A percentile compares a stretch with the other conserved stretches of the same genome.
Conservation (phyloP, 1,140 invertebrate species). For the Drosophila navojoa region DNA sequence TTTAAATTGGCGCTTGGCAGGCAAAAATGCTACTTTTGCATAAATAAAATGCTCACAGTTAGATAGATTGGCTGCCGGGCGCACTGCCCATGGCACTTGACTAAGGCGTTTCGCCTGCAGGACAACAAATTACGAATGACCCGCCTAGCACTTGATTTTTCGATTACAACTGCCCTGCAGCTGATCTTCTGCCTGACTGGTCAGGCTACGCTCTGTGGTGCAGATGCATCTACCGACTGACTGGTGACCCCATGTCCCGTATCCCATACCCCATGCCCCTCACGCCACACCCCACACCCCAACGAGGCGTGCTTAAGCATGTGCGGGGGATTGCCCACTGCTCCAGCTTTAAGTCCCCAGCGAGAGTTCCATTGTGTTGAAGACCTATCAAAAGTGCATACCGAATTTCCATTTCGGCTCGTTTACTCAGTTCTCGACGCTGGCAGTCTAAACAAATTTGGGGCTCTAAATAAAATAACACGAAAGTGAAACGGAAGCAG, state of each 20-base stretch:
- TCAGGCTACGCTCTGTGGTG: too few relatives aligned
- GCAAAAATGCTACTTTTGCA: slow-evolving; percentile 69
- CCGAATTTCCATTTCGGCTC: slow-evolving; percentile 36
- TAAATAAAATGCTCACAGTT: slow-evolving; percentile 66
- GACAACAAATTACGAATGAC: slow-evolving; percentile 42
- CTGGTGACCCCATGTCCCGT: too few relatives aligned
- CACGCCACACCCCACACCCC: too few relatives aligned
- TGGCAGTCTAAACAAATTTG: slow-evolving; percentile 30
- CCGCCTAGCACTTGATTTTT: slow-evolving; percentile 42
- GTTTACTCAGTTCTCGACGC: slow-evolving; percentile 7
- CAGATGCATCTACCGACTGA: too few relatives aligned
- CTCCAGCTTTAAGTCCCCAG: neutral
- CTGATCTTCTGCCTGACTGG: slow-evolving; percentile 36
- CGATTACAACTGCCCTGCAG: slow-evolving; percentile 34
- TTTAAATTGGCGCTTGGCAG: slow-evolving; percentile 48
- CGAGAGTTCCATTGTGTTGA: neutral
- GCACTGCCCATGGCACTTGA: slow-evolving; percentile 25
- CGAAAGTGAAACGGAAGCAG: slow-evolving; percentile 30
- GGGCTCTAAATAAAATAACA: slow-evolving; percentile 54
- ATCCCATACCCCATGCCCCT: too few relatives aligned
- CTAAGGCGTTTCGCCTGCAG: slow-evolving; percentile 29
- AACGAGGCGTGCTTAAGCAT: neutral
- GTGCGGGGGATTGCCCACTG: slow-evolving; percentile 2
- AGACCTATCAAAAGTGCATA: slow-evolving; percentile 39
- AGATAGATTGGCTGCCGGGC: slow-evolving; percentile 44